phyloP scores from a whole-genome alignment of 1,140 invertebrate genomes.

The Grapholita molesta region DNA sequence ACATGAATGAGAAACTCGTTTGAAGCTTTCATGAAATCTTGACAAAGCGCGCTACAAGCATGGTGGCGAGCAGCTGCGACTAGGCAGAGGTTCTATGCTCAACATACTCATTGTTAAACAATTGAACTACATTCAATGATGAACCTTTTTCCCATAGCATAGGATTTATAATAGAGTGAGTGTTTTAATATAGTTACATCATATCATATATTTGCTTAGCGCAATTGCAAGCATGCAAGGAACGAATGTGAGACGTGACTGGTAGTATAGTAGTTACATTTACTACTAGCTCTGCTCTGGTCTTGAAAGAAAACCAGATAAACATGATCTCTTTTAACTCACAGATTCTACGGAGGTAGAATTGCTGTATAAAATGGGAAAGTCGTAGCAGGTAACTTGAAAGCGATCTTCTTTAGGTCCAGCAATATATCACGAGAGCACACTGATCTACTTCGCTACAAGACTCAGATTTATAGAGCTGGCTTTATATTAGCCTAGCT shows the following conservation, averaged over 20 bases:
- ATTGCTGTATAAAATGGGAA: not conserved
- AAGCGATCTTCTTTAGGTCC: not conserved
- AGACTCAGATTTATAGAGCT: not conserved
- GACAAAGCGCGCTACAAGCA: constrained; percentile 7
- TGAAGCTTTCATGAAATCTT: not conserved
- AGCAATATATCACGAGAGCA: not conserved
- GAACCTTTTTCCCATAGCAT: not conserved
- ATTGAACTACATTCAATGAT: not conserved
- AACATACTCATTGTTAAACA: not conserved
- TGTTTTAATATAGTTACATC: not conserved
- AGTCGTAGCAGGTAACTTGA: not conserved
- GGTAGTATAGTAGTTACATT: not conserved
- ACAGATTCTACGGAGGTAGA: not conserved
- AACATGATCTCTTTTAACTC: not conserved
- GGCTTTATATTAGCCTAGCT: not conserved
- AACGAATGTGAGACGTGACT: constrained; percentile 13
- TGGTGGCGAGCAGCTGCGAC: not conserved
- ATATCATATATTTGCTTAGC: not conserved
- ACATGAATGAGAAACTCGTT: not conserved
- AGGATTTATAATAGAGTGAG: not conserved
- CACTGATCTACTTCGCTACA: not conserved
- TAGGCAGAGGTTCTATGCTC: not conserved
- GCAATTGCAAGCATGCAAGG: not conserved
- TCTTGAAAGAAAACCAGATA: not conserved
- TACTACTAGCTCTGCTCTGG: not conserved